These are phyloP conservation scores for Sardina pilchardus DNA, from an alignment of 2,113 vertebrate species.

Conservation along the genomic window DNA sequence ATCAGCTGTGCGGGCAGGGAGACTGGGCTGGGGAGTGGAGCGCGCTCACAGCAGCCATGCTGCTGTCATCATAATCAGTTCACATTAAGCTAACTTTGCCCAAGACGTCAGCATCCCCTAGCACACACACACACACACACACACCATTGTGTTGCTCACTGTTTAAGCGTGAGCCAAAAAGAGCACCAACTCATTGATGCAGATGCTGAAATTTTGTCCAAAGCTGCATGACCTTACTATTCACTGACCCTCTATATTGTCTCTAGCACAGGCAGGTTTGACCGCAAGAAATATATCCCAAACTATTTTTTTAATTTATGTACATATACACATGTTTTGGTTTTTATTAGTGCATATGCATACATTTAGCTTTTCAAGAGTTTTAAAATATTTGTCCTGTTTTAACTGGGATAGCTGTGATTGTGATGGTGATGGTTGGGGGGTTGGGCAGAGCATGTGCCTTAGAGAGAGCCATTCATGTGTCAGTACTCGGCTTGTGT, in stretches of 20 bases:
- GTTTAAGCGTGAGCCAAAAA: not conserved
- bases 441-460: constrained; percentile 21
- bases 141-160: not conserved
- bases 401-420: constrained; percentile 10
- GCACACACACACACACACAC: not conserved
- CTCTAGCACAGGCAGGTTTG: not conserved
- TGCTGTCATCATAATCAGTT: constrained; percentile 59
- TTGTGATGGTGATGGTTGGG: not conserved
- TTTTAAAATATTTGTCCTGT: not conserved
- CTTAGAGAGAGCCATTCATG: constrained; percentile 47
- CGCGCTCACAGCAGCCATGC: constrained; percentile 42
- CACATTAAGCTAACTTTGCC: constrained; percentile 47
- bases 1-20: constrained; percentile 61
- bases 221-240: not conserved
- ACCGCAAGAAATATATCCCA: not conserved
- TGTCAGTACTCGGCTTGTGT: constrained; percentile 57
- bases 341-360: not conserved
- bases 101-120: constrained; percentile 26
- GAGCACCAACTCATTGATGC: not conserved
- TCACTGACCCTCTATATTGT: not conserved
- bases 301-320: not conserved
- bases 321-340: too few species aligned
- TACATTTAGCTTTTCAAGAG: not conserved
- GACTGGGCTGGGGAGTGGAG: constrained; percentile 35
- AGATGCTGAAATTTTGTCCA: not conserved